Base-by-base conservation (phyloP, 2,113 vertebrate species). In the Numida meleagris region DNA sequence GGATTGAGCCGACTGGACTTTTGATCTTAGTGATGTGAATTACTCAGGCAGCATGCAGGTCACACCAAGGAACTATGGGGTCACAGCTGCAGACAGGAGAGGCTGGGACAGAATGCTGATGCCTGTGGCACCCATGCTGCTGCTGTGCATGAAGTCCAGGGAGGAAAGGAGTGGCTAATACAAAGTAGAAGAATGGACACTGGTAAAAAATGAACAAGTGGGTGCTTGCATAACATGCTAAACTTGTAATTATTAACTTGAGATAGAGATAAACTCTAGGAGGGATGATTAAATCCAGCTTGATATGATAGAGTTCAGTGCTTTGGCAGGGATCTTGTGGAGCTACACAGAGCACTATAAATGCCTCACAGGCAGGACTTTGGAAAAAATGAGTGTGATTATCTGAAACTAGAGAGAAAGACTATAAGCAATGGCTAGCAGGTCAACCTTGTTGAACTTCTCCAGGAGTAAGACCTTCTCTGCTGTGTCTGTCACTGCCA, bases 41-140 rank as follows among this genome's bases (percentile, higher is more conserved):
- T 53, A 20, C 43, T 62, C 1, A 4, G 73, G 78, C 17, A 43
- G 57, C 43, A 1, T 12, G 38, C 0, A 1, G 18, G n/a, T 68
- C 24, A 62, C 68, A 51, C 43, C 65, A 48, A 57, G 79, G 43
- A 88, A 81, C 79, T 43, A 27, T 0, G 0, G 76, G 61, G 57
- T 91, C 85, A 72, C 65, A 63, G 59, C 71, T 63, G 65, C 0
- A 3, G 89, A 46, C 48, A 82, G 65, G 19, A 1, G 7, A 77
- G 42, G 40, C 74, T 70, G 27, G 15, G 29, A 31, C 25, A 57
- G 65, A 85, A 27, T 6, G 9, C 40, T 53, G 73, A 4, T 90
- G 79, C 27, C 45, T 19, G 1, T 9, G 57, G 31, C 43, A 71
- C 36, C 65, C 4, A 2, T 19, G 55, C 73, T 93, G 65, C 89